Base-by-base conservation (phyloP, 2,113 vertebrate genomes). In the Pollimyrus isidori region DNA sequence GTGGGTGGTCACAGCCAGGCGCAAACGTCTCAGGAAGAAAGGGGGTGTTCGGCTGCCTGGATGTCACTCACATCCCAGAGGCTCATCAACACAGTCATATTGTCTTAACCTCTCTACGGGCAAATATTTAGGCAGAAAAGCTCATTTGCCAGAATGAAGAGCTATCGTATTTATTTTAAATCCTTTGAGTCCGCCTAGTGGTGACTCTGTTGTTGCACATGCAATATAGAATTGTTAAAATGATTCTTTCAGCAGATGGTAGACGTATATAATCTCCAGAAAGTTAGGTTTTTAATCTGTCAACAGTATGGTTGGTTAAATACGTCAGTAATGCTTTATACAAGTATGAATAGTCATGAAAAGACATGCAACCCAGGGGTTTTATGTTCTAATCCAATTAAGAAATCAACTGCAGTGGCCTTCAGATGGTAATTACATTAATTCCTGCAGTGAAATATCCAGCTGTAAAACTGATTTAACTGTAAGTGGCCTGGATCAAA, bases 141-240 rank as follows among this genome's bases (percentile, higher is more conserved):
- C 26, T 69, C 2, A 76, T 45, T 46, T 73, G 62, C 26, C 11
- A 73, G 49, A 50, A 42, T 87, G 17, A 69, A 48, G 62, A 73
- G 13, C 87, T 13, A 88, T 69, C 15, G 35, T 35, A 76, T 49
- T 49, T 23, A 76, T 88, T 80, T 50, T 17, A 49, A 76, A 88
- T 76, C 21, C 88, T 88, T 62, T 65, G 87, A 87, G 87, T 87
- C 87, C 56, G 35, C 56, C 87, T 87, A 87, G 87, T 87, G 56
- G 56, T 65, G 35, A 87, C 30, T 62, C 87, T 62, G 56, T 11
- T 53, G 19, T n/a, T 58, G 52, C 39, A 3, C 48, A 39, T 39
- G 15, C 73, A 42, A 42, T 4, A 42, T 42, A 26, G 35, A 39
- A 73, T 17, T 17, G 35, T 76, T 73, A 30, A 73, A 73, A 35